A percentile compares a stretch with the other conserved stretches of the same genome.
phyloP scores from a whole-genome alignment of 2,797 vertebrate genomes.

The Australoheros facetus region DNA sequence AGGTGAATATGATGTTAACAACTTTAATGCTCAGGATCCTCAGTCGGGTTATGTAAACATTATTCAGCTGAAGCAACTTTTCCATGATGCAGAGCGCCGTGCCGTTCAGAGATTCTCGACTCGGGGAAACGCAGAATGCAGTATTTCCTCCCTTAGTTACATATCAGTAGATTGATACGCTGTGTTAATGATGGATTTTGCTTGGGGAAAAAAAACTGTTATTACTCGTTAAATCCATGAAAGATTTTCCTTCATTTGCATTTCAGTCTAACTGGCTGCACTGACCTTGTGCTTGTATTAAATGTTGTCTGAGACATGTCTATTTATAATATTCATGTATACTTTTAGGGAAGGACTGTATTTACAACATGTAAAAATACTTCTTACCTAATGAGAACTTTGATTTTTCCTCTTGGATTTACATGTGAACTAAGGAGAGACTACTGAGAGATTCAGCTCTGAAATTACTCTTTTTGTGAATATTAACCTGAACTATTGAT shows the following conservation, averaged over 20 bases:
- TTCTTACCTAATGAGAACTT: background rate
- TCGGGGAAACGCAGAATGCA: background rate
- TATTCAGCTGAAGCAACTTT: background rate
- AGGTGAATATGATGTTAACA: background rate
- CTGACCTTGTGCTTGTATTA: background rate
- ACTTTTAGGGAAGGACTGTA: background rate
- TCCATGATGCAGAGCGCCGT: background rate
- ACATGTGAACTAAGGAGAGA: background rate
- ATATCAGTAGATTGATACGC: background rate
- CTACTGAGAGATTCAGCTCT: background rate
- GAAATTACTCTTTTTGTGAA: background rate
- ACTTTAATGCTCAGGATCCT: background rate
- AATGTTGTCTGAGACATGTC: background rate
- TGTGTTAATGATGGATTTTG: background rate
- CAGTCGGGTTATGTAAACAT: background rate
- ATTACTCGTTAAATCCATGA: background rate
- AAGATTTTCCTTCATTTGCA: background rate
- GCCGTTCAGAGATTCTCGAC: background rate
- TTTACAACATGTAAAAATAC: background rate
- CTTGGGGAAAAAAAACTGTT: background rate
- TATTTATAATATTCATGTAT: background rate
- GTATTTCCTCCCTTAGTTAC: background rate
- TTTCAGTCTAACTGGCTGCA: background rate
- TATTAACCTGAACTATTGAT: too few species aligned
- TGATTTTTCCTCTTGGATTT: background rate